These are phyloP conservation scores for Epinotia demarniana DNA, from an alignment of 2,888 invertebrate species.

Conservation along the genomic window DNA sequence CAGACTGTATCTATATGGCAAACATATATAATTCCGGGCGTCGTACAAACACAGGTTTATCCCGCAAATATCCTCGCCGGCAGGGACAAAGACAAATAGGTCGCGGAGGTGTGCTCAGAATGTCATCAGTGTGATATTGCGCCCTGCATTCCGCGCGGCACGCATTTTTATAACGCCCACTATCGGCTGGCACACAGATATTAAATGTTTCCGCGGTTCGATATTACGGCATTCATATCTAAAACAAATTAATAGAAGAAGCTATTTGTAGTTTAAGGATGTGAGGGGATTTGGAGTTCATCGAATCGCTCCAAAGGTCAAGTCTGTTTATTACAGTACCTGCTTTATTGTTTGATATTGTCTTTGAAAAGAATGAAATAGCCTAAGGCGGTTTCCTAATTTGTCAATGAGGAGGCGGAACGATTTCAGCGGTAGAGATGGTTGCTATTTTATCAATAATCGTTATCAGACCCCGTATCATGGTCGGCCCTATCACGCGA, in stretches of 20 bases:
- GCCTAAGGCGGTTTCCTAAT: no score
- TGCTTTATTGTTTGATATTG: neutral
- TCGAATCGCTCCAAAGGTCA: neutral
- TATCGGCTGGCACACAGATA: constrained; percentile 19
- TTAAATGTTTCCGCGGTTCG: constrained; percentile 9
- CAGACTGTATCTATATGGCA: neutral
- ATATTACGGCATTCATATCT: neutral
- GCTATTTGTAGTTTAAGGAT: neutral
- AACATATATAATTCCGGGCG: neutral
- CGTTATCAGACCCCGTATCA: no score
- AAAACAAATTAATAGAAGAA: neutral
- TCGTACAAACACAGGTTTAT: constrained; percentile 20
- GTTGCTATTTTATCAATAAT: no score
- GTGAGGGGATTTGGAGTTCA: neutral
- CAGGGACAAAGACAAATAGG: constrained; percentile 41
- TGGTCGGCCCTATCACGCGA: no score
- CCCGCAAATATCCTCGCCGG: constrained; percentile 16
- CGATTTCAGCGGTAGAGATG: no score
- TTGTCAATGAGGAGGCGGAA: no score
- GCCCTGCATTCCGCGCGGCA: constrained; percentile 37
- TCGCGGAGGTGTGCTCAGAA: constrained; percentile 45
- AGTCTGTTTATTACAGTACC: neutral
- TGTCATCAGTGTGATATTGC: constrained; percentile 44
- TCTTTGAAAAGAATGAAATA: no score
- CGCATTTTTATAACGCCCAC: constrained; percentile 41